These are phyloP conservation scores for Noctua janthe DNA, from an alignment of 2,888 invertebrate genomes.

Conservation along the genomic window DNA sequence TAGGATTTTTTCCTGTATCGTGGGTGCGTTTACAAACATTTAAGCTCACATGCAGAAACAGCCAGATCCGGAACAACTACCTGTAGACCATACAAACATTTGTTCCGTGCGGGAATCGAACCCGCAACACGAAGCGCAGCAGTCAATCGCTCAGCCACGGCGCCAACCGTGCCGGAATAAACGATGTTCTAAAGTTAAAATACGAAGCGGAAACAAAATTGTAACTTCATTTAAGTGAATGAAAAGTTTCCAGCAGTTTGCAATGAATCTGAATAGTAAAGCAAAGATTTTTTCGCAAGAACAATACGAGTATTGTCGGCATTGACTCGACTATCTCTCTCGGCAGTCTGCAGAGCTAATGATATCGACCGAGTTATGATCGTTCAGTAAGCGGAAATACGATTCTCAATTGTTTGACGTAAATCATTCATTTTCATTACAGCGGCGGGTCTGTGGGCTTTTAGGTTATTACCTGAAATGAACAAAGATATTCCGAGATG, in stretches of 20 bases:
- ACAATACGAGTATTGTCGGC: constrained; percentile 49
- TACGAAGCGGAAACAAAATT: constrained; percentile 20
- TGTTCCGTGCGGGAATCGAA: too few species aligned
- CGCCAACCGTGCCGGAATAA: neutral
- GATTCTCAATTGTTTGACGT: constrained; percentile 46
- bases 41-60: too few species aligned
- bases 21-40: too few species aligned
- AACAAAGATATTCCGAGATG: constrained; percentile 35
- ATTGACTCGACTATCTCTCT: constrained; percentile 51
- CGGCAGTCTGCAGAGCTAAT: constrained; percentile 50
- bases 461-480: constrained; percentile 36
- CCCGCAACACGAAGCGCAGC: too few species aligned
- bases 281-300: constrained; percentile 52
- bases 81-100: too few species aligned
- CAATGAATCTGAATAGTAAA: constrained; percentile 40
- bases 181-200: neutral
- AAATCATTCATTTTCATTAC: constrained; percentile 58
- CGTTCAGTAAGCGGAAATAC: constrained; percentile 48
- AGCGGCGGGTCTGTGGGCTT: constrained; percentile 29
- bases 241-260: constrained; percentile 34
- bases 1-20: too few species aligned
- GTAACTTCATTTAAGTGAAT: constrained; percentile 30
- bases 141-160: too few species aligned
- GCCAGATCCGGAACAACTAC: too few species aligned
- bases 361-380: constrained; percentile 54